Conservation (phyloP, 1,140 invertebrate genomes). For the Cydia pomonella region DNA sequence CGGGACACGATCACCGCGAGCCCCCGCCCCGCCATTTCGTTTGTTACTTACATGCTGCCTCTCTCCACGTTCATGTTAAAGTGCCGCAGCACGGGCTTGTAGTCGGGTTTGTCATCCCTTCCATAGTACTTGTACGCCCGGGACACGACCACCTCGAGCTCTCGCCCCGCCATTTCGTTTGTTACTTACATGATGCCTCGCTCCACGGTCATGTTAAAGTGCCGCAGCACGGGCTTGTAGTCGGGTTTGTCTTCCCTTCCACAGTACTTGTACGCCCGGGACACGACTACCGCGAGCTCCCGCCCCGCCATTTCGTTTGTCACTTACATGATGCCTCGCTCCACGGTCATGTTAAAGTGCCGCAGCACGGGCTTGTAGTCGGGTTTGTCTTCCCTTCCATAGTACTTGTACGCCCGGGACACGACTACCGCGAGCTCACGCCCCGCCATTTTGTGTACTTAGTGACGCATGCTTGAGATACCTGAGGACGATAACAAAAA, state of each 20-base stretch:
- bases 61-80: slow-evolving; percentile 81
- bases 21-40: too few species aligned
- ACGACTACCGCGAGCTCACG: slow-evolving; percentile 78
- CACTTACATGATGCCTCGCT: slow-evolving; percentile 80
- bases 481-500: slow-evolving; percentile 46
- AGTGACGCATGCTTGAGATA: slow-evolving; percentile 38
- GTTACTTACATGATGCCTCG: slow-evolving; percentile 78
- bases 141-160: slow-evolving; percentile 78
- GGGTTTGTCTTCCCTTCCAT: slow-evolving; percentile 78
- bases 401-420: slow-evolving; percentile 81
- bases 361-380: slow-evolving; percentile 80
- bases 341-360: slow-evolving; percentile 82
- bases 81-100: slow-evolving; percentile 80
- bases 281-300: slow-evolving; percentile 77
- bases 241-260: slow-evolving; percentile 77
- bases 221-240: slow-evolving; percentile 79
- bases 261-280: slow-evolving; percentile 81
- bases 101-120: slow-evolving; percentile 73
- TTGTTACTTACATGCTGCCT: slow-evolving; percentile 77
- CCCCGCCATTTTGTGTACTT: slow-evolving; percentile 62
- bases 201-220: slow-evolving; percentile 82
- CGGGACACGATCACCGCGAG: too few species aligned
- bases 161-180: slow-evolving; percentile 5
- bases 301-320: slow-evolving; percentile 35
- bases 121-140: slow-evolving; percentile 82